Evolutionary conservation across 2,888 invertebrate species (phyloP), one percentile per base, ranked within the genome.

Genomic region (Acleris cristana): DNA sequence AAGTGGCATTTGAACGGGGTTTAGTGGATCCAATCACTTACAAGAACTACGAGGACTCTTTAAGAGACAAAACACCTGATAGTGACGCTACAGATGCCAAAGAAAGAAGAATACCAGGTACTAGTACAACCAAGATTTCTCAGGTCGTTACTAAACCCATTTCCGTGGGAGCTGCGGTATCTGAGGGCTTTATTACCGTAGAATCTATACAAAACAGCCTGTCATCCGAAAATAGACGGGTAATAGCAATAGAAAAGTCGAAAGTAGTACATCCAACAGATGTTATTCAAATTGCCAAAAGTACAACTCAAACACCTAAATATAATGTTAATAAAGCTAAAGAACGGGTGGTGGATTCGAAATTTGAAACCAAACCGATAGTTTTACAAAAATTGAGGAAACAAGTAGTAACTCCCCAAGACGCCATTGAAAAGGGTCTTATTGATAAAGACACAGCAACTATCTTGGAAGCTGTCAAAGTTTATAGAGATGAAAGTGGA

Each of bases 1-100:
- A 97, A 85, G 95, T 96, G 61, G 98, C 98, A 3, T 94, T 97
- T 73, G 95, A 96, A 80, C 93, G 95, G 70, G 97, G 97, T 8
- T 85, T 96, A 69, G 95, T 98, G 66, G 96, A 94, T 78, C 79
- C 89, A 64, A 79, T 92, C 69, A 94, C 94, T 12, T 93, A 91
- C 69, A 88, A 89, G 72, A 92, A 91, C 75, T 92, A 94, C 70
- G 93, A 94, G 73, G 90, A 92, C 56, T 92, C 93, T 8, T 79
- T 88, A 52, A 83, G 87, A 65, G 88, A 88, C 60, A 84, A 74
- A 69, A 81, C 89, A 10, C 86, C 88, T 4, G 87, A 87, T 60
- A 78, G 71, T 61, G 83, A 67, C 34, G 51, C 62, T 2, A 54
- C 53, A 3, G 67, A 66, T 26, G 57, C 48, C 26, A 52, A 54